phyloP scores from a whole-genome alignment of 2,797 vertebrate species.

The Squalus acanthias region DNA sequence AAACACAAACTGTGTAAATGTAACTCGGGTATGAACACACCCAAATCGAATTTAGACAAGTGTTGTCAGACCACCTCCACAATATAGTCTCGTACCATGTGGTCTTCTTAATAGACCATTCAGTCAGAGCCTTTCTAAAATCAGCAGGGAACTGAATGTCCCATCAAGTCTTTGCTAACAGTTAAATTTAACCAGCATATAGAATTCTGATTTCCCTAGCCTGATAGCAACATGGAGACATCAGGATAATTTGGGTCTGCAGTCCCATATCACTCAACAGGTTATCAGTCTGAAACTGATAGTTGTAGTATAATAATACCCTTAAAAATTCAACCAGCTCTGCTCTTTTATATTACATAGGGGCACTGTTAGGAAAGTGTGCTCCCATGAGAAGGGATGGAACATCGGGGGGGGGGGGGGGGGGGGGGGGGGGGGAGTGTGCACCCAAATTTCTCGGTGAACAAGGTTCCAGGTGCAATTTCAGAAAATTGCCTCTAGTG shows the following conservation, averaged over 20 bases:
- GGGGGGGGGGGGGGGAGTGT: too few species aligned
- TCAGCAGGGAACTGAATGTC: neutral
- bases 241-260: neutral
- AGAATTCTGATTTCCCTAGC: neutral
- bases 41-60: neutral
- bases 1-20: neutral
- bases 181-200: neutral
- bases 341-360: neutral
- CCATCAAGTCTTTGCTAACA: neutral
- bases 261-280: neutral
- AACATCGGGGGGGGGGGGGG: neutral
- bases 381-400: neutral
- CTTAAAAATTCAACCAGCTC: neutral
- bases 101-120: neutral
- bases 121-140: neutral
- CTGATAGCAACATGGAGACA: neutral
- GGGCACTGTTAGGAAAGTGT: neutral
- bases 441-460: neutral
- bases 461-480: neutral
- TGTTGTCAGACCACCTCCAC: neutral
- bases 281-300: neutral
- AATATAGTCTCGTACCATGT: neutral
- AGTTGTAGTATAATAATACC: neutral
- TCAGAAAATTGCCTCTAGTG: neutral
- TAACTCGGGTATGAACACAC: neutral